Percentiles rank a stretch among this genome's conserved stretches.
These are phyloP conservation scores for Diglossa brunneiventris DNA, from an alignment of 2,113 vertebrate genomes.

Conservation along the genomic window DNA sequence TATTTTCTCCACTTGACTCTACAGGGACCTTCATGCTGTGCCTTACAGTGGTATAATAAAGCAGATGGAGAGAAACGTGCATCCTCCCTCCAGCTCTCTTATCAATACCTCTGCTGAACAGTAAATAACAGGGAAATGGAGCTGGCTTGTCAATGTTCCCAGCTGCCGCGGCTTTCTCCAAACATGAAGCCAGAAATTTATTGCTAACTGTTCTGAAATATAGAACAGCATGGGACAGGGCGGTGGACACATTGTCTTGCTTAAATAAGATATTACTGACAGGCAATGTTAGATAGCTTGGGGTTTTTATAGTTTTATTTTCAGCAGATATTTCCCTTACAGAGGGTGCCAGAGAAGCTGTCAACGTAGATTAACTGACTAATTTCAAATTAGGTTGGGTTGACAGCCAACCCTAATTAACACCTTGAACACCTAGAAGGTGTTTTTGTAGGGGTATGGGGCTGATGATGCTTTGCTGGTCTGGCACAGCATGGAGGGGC, in stretches of 20 bases:
- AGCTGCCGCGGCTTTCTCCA: neutral
- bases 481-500: neutral
- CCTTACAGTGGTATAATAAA: neutral
- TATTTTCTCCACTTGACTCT: slow-evolving; percentile 5
- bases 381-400: neutral
- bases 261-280: neutral
- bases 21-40: neutral
- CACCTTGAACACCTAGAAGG: neutral
- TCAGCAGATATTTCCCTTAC: neutral
- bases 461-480: neutral
- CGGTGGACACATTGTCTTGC: neutral
- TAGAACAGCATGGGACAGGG: neutral
- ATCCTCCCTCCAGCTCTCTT: neutral
- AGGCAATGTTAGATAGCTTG: neutral
- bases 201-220: slow-evolving; percentile 4
- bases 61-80: slow-evolving; percentile 26
- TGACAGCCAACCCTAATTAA: neutral
- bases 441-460: neutral
- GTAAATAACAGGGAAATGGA: neutral
- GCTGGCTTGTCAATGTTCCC: neutral
- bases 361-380: neutral
- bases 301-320: neutral
- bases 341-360: neutral
- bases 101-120: slow-evolving; percentile 27
- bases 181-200: neutral